Evolutionary conservation across 2,797 vertebrate genomes (phyloP), one percentile per base, ranked within the genome.

Genomic region (Clamator glandarius): DNA sequence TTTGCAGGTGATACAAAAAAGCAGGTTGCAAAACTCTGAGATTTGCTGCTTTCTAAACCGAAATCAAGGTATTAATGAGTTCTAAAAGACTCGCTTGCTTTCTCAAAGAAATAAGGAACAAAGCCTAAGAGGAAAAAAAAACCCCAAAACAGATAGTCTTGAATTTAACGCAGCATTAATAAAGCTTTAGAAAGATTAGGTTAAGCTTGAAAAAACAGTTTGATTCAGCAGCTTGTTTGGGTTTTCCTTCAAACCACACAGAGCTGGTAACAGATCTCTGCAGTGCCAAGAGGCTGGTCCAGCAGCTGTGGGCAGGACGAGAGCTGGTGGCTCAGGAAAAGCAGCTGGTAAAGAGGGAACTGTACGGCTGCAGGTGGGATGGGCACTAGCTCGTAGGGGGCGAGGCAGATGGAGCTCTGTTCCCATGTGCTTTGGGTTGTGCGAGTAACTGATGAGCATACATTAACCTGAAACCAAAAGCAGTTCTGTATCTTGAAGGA

Each of bases 121-220:
- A 85, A 75, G 59, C 54, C 48, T 23, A 68, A 57, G 67, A 82
- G 26, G n/a, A 67, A 75, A 79, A n/a, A 76, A 77, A 93, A 85
- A 70, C 36, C n/a, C n/a, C n/a, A n/a, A 14, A 81, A 41, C 20
- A 51, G 18, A 36, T 6, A 70, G 57, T 51, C 28, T 58, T 62
- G 17, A 77, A 41, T 67, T 77, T 81, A 82, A 75, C 26, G 51
- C 15, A 5, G 41, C 21, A 2, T 70, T 86, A 62, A 86, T 58
- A 59, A 57, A 77, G 77, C 81, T 92, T 89, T 81, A 41, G 35
- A 50, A 80, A 81, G 66, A 90, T 93, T 84, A 67, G 21, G 18
- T 62, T 81, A 67, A 78, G 66, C 67, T 84, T 69, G 52, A 33
- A 86, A 46, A 69, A 91, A 77, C 67, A 63, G 41, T 42, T 82